Conservation (phyloP, 2,113 vertebrate genomes). For the Diadophis punctatus region DNA sequence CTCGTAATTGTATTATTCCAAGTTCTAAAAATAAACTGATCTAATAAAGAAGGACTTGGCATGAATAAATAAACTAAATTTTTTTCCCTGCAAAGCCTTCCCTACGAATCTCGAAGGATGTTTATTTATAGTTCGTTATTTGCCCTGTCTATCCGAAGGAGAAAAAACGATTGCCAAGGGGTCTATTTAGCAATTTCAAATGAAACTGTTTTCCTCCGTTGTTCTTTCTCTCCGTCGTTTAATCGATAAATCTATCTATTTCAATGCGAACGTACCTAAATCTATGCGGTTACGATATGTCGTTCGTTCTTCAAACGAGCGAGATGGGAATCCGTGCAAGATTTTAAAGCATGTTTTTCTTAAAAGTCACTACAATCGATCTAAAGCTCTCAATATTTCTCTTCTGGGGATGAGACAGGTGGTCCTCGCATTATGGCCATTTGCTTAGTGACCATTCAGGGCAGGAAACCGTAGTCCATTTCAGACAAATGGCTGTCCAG, state of each 20-base stretch:
- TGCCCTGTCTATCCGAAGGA: neutral
- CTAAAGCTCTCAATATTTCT: neutral
- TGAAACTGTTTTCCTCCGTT: neutral
- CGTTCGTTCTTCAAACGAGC: neutral
- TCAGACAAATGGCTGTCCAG: no score
- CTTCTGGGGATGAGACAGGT: neutral
- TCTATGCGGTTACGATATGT: no score
- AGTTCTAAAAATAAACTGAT: neutral
- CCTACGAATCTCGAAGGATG: neutral
- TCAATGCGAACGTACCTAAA: fast-evolving
- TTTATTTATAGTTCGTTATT: neutral
- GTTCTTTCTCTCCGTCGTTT: neutral
- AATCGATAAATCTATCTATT: neutral
- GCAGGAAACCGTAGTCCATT: no score
- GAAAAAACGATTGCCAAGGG: neutral
- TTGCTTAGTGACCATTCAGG: neutral
- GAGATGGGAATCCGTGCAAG: neutral
- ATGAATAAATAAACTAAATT: neutral
- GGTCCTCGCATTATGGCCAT: neutral
- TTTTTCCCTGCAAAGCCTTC: neutral
- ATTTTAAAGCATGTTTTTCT: neutral
- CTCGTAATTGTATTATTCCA: neutral
- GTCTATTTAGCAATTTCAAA: neutral
- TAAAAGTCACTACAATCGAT: neutral
- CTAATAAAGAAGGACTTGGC: neutral